Evolutionary conservation across 2,113 vertebrate species (phyloP).

Genomic region (Xenopus laevis): DNA sequence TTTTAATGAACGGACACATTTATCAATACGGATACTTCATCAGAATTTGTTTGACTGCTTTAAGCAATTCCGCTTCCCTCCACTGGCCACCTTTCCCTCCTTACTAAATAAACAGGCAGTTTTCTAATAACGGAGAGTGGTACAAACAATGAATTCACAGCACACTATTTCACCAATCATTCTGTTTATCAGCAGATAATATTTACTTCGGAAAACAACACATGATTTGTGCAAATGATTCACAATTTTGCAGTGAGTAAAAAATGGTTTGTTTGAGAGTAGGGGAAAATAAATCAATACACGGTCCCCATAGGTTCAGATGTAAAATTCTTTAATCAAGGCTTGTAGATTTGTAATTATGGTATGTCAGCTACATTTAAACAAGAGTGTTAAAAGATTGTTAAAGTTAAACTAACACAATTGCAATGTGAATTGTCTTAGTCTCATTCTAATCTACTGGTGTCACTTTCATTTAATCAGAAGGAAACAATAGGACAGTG

Average conservation of each 20-base stretch:
- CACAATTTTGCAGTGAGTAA: slow-evolving; percentile 29
- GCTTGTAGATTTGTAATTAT: slow-evolving; percentile 83
- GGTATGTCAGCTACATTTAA: slow-evolving; percentile 87
- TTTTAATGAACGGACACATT: no score
- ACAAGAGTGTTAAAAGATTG: slow-evolving; percentile 84
- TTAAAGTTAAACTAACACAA: slow-evolving; percentile 91
- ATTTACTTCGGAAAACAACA: not conserved
- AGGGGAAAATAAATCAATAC: slow-evolving; percentile 67
- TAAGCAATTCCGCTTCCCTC: no score
- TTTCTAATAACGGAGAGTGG: no score
- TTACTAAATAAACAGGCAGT: no score
- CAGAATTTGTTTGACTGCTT: no score
- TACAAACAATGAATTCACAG: no score
- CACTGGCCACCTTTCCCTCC: no score
- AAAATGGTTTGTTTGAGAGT: slow-evolving; percentile 53
- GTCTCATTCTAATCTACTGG: slow-evolving; percentile 90
- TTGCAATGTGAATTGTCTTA: slow-evolving; percentile 94
- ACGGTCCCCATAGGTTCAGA: slow-evolving; percentile 72
- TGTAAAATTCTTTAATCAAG: slow-evolving; percentile 82
- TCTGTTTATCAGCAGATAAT: no score
- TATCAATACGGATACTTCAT: no score
- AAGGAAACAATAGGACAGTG: slow-evolving; percentile 70
- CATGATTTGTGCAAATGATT: not conserved
- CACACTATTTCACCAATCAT: no score
- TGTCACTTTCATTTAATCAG: slow-evolving; percentile 93